A percentile compares a stretch with the other conserved stretches of the same genome.
phyloP scores from a whole-genome alignment of 2,888 invertebrate species.

The Scaptomyza reducta region DNA sequence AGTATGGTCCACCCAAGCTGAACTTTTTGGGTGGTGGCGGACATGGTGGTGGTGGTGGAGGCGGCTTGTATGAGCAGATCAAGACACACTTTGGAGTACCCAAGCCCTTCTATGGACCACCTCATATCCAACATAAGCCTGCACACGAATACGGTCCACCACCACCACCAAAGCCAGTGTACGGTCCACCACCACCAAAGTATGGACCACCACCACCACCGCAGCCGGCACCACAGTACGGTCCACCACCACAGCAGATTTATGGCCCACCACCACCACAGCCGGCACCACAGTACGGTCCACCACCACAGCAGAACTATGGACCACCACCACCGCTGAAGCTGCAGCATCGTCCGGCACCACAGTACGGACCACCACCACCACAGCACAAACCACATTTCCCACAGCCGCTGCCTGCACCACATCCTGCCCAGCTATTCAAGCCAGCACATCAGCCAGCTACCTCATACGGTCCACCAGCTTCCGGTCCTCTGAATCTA shows the following conservation, averaged over 20 bases:
- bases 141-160: conserved; percentile 67
- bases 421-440: conserved; percentile 77
- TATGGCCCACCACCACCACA: conserved; percentile 83
- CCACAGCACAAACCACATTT: conserved; percentile 67
- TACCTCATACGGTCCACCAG: conserved; percentile 80
- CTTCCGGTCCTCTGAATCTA: conserved; percentile 76
- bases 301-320: conserved; percentile 82
- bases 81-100: conserved; percentile 83
- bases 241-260: conserved; percentile 85
- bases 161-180: conserved; percentile 47
- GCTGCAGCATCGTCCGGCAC: conserved; percentile 49
- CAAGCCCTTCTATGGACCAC: conserved; percentile 84
- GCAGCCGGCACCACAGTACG: conserved; percentile 43
- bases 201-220: conserved; percentile 59
- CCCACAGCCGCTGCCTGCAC: conserved; percentile 81
- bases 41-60: conserved; percentile 82
- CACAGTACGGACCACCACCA: conserved; percentile 56
- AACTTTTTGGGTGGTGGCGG: conserved; percentile 83
- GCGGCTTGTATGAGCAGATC: conserved; percentile 82
- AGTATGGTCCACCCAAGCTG: conserved; percentile 85
- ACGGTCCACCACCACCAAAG: background rate
- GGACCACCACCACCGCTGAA: conserved; percentile 65
- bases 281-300: conserved; percentile 83
- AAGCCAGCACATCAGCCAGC: conserved; percentile 74
- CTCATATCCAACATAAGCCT: conserved; percentile 74